phyloP scores from a whole-genome alignment of 1,140 invertebrate genomes.

The Rhyacophila brunnea region DNA sequence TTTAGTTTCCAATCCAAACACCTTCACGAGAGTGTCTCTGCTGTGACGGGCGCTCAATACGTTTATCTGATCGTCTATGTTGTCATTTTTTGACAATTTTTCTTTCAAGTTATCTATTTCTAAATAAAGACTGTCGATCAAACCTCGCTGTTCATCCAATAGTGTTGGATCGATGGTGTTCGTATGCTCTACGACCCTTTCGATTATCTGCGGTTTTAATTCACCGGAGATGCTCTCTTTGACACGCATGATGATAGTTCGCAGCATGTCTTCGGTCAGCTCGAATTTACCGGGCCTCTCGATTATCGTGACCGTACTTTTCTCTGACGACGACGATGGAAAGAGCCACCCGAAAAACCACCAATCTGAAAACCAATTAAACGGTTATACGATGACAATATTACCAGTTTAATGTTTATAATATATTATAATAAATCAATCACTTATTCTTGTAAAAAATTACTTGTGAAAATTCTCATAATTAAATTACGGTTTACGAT shows the following conservation, averaged over 20 bases:
- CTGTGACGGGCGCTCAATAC: slow-evolving; percentile 30
- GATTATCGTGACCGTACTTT: not conserved
- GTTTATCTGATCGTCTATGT: slow-evolving; percentile 37
- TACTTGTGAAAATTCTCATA: too few relatives aligned
- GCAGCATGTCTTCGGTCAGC: slow-evolving; percentile 42
- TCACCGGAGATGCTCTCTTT: slow-evolving; percentile 34
- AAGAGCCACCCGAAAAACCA: too few relatives aligned
- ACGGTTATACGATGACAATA: too few relatives aligned
- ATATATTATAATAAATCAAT: too few relatives aligned
- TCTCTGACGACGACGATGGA: not conserved
- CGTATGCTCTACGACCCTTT: slow-evolving; percentile 42
- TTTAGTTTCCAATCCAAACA: slow-evolving; percentile 38
- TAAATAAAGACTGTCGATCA: slow-evolving; percentile 44
- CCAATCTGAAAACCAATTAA: too few relatives aligned
- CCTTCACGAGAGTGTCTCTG: slow-evolving; percentile 34
- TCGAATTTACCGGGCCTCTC: slow-evolving; percentile 22
- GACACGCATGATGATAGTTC: slow-evolving; percentile 42
- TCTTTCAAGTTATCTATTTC: slow-evolving; percentile 49
- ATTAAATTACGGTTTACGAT: too few relatives aligned
- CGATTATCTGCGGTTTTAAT: slow-evolving; percentile 39
- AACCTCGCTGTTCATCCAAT: slow-evolving; percentile 33
- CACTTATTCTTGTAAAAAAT: too few relatives aligned
- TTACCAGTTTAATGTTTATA: too few relatives aligned
- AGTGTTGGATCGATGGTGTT: slow-evolving; percentile 34
- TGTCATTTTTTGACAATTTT: slow-evolving; percentile 42